These are phyloP conservation scores for Caranx ignobilis DNA, from an alignment of 2,113 vertebrate species.

Conservation along the genomic window DNA sequence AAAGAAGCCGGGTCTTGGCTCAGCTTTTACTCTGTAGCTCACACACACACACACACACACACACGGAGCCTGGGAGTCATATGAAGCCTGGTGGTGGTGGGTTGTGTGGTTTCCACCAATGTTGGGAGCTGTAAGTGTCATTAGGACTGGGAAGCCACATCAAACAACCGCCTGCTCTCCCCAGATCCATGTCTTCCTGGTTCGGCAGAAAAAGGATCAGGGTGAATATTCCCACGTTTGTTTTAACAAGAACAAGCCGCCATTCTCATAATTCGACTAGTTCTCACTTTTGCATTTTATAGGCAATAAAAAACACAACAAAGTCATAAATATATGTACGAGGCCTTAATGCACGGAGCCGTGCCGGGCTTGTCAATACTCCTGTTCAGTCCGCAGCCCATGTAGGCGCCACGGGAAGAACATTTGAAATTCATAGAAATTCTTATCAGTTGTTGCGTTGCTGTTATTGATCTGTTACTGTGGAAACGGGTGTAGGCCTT, in stretches of 20 bases:
- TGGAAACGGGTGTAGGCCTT: conserved; percentile 48
- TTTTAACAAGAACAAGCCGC: conserved; percentile 12
- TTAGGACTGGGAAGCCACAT: conserved; percentile 63
- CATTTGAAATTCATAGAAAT: conserved; percentile 81
- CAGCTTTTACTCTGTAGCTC: background rate
- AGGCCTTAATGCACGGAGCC: conserved; percentile 42
- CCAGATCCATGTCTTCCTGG: conserved; percentile 57
- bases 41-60: background rate
- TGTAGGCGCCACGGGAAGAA: conserved; percentile 52
- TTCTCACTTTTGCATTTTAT: conserved; percentile 9
- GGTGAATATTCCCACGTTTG: conserved; percentile 5
- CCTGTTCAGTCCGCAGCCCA: conserved; percentile 64
- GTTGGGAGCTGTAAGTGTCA: conserved; percentile 26
- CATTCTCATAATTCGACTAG: conserved; percentile 22
- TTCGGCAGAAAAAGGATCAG: conserved; percentile 35
- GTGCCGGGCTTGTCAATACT: conserved; percentile 67
- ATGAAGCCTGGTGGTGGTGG: conserved; percentile 23
- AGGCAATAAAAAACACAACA: conserved; percentile 22
- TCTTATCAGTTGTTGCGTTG: conserved; percentile 69
- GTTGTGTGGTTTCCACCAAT: conserved; percentile 39
- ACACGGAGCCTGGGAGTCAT: conserved; percentile 27
- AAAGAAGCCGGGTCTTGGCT: conserved; percentile 6
- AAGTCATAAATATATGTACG: conserved; percentile 4
- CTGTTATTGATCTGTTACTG: conserved; percentile 75
- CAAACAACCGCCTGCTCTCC: conserved; percentile 18